Base-by-base conservation (phyloP, 2,888 invertebrate genomes). In the Cephus rjabovi region DNA sequence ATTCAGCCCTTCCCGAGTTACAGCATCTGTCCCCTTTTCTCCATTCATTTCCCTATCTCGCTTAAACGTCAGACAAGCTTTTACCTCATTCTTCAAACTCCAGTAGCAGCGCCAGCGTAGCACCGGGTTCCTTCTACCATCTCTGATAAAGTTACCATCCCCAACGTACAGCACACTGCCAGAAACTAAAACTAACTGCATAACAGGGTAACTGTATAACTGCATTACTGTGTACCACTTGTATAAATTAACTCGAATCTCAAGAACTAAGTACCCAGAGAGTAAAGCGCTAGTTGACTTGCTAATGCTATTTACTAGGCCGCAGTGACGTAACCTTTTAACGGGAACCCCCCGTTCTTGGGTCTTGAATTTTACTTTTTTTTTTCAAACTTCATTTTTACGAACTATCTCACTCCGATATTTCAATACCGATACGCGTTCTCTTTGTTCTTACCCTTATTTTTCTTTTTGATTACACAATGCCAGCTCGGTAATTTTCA, bases 181-280 rank as follows among this genome's bases (percentile, higher is more conserved):
- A 56, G 82, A 87, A 87, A 85, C 86, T 89, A 87, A 89, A 88
- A 87, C 86, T 86, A 86, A 88, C 87, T 23, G 56, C 86, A 86
- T 87, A 86, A 84, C 85, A 82, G 81, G 83, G 85, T 86, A 87
- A 87, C 90, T 86, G 86, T 86, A 87, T 88, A 89, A 89, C 89
- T 87, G 85, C 86, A 87, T 90, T 89, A 88, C 85, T 86, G 83
- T 81, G 86, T 84, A 86, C 87, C 88, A 89, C 90, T 90, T 87
- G 90, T 90, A 90, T 90, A 90, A 90, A 90, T 90, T 90, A 90
- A 88, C 89, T 87, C 81, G 89, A 89, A 90, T 89, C 89, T 90
- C 89, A 89, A 90, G 90, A 89, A 90, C 87, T 89, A 89, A 90
- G 88, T 89, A 87, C 86, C 84, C 85, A 83, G 77, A 86, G 86